These are phyloP conservation scores for Tapirus indicus DNA, from an alignment of 2,797 vertebrate genomes.

Conservation along the genomic window DNA sequence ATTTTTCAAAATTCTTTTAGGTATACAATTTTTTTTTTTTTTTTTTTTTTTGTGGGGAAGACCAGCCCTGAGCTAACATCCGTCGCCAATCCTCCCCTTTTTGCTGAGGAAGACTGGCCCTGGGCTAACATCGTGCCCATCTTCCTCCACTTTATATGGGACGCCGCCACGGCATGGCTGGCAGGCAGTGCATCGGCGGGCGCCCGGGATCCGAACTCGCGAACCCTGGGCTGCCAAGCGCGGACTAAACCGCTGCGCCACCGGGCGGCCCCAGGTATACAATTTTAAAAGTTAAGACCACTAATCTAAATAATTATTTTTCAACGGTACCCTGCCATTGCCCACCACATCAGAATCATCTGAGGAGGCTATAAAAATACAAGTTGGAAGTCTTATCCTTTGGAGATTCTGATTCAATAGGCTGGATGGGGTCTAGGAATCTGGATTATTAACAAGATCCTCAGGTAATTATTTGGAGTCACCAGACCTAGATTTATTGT, in stretches of 20 bases:
- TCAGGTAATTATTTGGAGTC: conserved; percentile 44
- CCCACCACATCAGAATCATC: not conserved
- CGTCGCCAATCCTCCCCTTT: too few species aligned
- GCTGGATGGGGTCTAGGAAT: not conserved
- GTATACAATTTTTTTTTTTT: not conserved
- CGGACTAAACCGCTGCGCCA: too few species aligned
- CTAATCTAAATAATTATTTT: conserved; percentile 43
- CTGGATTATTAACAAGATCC: conserved; percentile 41
- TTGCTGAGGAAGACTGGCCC: too few species aligned
- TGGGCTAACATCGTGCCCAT: too few species aligned
- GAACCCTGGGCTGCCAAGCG: too few species aligned
- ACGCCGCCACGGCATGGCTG: too few species aligned
- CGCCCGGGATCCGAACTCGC: too few species aligned
- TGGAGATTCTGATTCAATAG: conserved; percentile 53
- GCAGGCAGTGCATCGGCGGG: too few species aligned
- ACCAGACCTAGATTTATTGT: conserved; percentile 48
- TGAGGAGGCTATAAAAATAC: conserved; percentile 48
- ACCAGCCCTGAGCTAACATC: too few species aligned
- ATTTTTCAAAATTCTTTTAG: conserved; percentile 58
- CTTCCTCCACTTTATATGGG: too few species aligned
- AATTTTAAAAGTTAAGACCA: not conserved
- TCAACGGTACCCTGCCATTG: not conserved
- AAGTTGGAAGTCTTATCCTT: conserved; percentile 1
- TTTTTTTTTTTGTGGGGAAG: too few species aligned
- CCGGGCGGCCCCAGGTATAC: too few species aligned